phyloP scores from a whole-genome alignment of 2,797 vertebrate species.

The Bradypus variegatus region DNA sequence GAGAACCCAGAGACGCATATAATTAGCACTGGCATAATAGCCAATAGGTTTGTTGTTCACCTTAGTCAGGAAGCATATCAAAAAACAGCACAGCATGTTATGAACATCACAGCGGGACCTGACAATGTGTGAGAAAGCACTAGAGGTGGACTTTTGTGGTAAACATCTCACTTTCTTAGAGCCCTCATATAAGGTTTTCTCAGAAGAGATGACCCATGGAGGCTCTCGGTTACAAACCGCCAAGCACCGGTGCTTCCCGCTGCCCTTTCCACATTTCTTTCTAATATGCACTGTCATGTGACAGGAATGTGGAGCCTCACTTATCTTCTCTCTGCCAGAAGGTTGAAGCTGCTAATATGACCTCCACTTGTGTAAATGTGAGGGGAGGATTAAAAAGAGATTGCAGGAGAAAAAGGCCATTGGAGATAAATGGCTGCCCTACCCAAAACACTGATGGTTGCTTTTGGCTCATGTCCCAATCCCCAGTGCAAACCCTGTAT shows the following conservation, averaged over 20 bases:
- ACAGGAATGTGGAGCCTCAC: no score
- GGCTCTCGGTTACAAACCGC: background rate
- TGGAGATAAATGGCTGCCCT: background rate
- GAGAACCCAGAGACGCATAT: background rate
- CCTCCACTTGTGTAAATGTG: background rate
- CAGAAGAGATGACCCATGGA: background rate
- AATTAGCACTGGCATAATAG: slow-evolving; percentile 30
- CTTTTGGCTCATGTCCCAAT: background rate
- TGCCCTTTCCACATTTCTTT: background rate
- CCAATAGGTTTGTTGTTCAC: slow-evolving; percentile 22
- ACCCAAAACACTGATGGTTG: background rate
- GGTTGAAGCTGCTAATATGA: background rate
- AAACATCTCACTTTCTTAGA: background rate
- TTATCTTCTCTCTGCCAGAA: background rate
- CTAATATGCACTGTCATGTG: background rate
- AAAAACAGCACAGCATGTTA: background rate
- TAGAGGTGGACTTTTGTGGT: background rate
- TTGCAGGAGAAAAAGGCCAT: background rate
- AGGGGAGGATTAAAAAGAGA: background rate
- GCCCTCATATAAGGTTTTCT: background rate
- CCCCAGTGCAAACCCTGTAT: background rate
- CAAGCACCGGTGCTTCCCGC: background rate
- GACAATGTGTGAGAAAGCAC: background rate
- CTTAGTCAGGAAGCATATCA: background rate
- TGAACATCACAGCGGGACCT: background rate